Base-by-base conservation (phyloP, 1,140 invertebrate species). In the Drosophila fuyamai region DNA sequence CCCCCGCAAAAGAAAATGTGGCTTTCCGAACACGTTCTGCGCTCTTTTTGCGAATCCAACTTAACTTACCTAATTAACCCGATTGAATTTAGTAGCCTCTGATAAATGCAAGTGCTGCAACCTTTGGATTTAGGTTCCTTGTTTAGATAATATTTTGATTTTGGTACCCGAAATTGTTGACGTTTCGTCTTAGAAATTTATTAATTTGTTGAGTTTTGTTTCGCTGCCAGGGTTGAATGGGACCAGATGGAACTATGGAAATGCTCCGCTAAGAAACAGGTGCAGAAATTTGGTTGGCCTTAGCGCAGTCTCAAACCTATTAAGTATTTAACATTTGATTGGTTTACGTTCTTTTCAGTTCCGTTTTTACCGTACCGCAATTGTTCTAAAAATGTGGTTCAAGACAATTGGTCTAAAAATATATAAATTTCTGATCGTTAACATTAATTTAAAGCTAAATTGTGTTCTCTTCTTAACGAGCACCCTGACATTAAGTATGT, bases 151-250 rank as follows among this genome's bases (percentile, higher is more conserved):
- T 61, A 50, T 32, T 60, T 55, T 68, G 55, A 74, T 70, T 70
- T 56, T 77, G 57, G 50, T 81, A 81, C 76, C 82, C 74, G 82
- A 81, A 85, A 68, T 81, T 76, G 43, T 79, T 80, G 38, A 77
- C 35, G 50, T 40, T 63, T 27, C 12, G 14, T 18, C 35, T 44
- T 53, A n/a, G n/a, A 53, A 66, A 66, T 68, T 66, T 68, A 44
- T 46, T 44, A 66, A 68, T 68, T 68, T 9, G 47, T 54, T 9
- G 65, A 44, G 61, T 65, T 68, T 65, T 68, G 60, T 65, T 68
- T 65, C 46, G 36, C 36, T 27, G 63, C 16, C 63, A 43, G 63
- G 43, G 58, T 46, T 62, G 44, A 53, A 36, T 53, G 50, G 10
- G 50, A 53, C 50, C 50, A 53, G 50, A 53, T 13, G 38, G 13